phyloP scores from a whole-genome alignment of 2,797 vertebrate species.

The Poeciliopsis presidionis region DNA sequence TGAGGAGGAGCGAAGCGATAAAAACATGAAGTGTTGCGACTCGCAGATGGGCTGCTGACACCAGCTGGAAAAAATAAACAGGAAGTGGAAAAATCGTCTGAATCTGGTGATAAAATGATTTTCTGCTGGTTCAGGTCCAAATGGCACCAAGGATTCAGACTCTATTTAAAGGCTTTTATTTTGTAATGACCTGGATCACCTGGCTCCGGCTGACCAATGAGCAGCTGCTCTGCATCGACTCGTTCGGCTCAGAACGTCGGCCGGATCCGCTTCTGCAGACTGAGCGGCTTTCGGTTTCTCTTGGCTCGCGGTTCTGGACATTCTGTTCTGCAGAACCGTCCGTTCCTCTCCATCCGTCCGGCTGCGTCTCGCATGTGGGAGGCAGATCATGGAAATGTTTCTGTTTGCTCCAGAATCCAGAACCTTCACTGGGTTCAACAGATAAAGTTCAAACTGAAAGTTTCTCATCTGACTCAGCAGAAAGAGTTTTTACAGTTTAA shows the following conservation, averaged over 20 bases:
- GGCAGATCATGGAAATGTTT: neutral
- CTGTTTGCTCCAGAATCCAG: neutral
- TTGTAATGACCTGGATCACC: neutral
- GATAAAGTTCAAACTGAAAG: neutral
- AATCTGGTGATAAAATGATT: too few relatives aligned
- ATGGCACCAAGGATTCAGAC: too few relatives aligned
- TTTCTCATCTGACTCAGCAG: neutral
- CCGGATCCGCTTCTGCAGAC: neutral
- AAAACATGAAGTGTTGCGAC: constrained; percentile 53
- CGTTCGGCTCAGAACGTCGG: neutral
- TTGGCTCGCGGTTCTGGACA: neutral
- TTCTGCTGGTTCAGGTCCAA: too few relatives aligned
- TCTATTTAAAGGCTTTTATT: neutral
- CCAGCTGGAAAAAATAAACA: constrained; percentile 28
- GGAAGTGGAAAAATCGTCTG: neutral
- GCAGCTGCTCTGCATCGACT: neutral
- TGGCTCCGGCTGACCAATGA: neutral
- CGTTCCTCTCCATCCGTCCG: neutral
- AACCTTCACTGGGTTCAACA: neutral
- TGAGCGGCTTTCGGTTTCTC: neutral
- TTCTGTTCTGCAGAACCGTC: neutral
- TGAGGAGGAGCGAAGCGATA: constrained; percentile 63
- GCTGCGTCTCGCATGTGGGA: neutral
- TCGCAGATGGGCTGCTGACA: constrained; percentile 69
- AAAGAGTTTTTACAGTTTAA: neutral